A percentile compares a stretch with the other conserved stretches of the same genome.
phyloP scores from a whole-genome alignment of 2,888 invertebrate species.

The Cantharis rufa region DNA sequence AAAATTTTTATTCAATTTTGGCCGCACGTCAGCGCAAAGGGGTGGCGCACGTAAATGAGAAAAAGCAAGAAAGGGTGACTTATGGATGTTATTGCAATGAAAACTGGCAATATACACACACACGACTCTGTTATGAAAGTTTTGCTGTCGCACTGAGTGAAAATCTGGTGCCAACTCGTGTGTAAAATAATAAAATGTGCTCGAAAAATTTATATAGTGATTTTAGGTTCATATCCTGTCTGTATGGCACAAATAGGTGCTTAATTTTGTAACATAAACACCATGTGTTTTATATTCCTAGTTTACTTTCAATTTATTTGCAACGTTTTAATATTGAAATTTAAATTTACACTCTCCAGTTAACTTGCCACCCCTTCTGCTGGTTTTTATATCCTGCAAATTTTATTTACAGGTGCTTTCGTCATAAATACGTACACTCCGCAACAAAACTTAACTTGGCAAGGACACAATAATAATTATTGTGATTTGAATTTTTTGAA shows the following conservation, averaged over 20 bases:
- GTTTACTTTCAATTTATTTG: slow-evolving; percentile 4
- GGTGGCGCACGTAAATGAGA: background rate
- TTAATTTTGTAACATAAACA: slow-evolving; percentile 29
- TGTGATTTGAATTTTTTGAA: too few species aligned
- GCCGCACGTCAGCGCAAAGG: slow-evolving; percentile 15
- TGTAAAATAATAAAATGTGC: slow-evolving; percentile 40
- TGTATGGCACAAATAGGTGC: slow-evolving; percentile 33
- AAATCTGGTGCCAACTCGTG: slow-evolving; percentile 39
- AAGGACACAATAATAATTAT: too few species aligned
- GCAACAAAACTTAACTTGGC: too few species aligned
- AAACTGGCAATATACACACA: slow-evolving; percentile 33
- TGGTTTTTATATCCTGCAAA: background rate
- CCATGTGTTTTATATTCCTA: slow-evolving; percentile 4
- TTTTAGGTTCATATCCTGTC: slow-evolving; percentile 33
- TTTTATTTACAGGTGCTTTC: background rate
- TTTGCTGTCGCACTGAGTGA: slow-evolving; percentile 39
- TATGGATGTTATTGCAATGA: slow-evolving; percentile 12
- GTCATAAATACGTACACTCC: background rate
- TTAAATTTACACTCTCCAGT: background rate
- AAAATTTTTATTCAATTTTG: slow-evolving; percentile 21
- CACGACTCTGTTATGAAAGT: slow-evolving; percentile 41
- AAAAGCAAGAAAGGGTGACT: slow-evolving; percentile 13
- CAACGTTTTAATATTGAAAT: background rate
- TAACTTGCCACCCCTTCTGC: background rate
- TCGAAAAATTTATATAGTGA: slow-evolving; percentile 36